A percentile compares a stretch with the other conserved stretches of the same genome.
These are phyloP conservation scores for Phymatocera aterrima DNA, from an alignment of 2,888 invertebrate genomes.

Conservation along the genomic window DNA sequence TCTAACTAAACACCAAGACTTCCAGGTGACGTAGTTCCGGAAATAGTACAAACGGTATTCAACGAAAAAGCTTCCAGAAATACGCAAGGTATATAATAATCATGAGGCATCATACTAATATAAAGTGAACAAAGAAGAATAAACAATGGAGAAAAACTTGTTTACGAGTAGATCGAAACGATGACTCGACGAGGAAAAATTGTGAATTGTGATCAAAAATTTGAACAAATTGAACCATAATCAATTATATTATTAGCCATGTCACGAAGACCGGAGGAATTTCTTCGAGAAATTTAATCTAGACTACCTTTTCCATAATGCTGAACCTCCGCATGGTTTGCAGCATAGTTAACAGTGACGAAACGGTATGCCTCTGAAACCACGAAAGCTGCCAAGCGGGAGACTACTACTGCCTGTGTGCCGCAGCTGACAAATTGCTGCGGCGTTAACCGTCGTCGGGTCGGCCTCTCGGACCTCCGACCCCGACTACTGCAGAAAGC, in stretches of 20 bases:
- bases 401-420: too few relatives aligned
- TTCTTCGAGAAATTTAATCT: not conserved
- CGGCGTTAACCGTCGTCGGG: constrained; percentile 28
- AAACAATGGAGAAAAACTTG: too few relatives aligned
- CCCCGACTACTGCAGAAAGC: constrained; percentile 29
- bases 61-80: too few relatives aligned
- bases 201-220: too few relatives aligned
- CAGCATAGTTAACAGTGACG: not conserved
- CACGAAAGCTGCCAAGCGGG: not conserved
- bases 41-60: not conserved
- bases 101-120: too few relatives aligned
- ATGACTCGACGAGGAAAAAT: too few relatives aligned
- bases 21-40: not conserved
- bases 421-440: constrained; percentile 37
- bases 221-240: too few relatives aligned
- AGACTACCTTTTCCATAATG: not conserved
- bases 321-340: not conserved
- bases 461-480: constrained; percentile 32
- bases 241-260: too few relatives aligned
- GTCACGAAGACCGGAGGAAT: too few relatives aligned
- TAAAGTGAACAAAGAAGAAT: too few relatives aligned
- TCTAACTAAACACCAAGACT: not conserved
- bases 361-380: constrained; percentile 5
- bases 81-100: too few relatives aligned
- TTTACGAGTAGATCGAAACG: too few relatives aligned